A percentile compares a stretch with the other conserved stretches of the same genome.
Conservation (phyloP, 2,113 vertebrate genomes). For the Haplotaxodon microlepis region DNA sequence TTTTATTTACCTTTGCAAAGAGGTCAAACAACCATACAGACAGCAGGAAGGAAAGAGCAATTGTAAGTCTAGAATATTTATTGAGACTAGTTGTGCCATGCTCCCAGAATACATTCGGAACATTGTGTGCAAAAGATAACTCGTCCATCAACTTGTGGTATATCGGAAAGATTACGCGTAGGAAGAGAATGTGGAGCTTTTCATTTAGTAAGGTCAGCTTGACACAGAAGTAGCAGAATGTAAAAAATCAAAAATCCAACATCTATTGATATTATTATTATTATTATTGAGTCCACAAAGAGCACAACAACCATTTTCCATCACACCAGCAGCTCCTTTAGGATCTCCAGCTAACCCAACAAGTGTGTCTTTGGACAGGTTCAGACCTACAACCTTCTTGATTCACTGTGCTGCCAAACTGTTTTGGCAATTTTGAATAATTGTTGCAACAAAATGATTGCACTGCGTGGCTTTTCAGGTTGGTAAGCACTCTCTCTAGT, state of each 20-base stretch:
- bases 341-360: not conserved
- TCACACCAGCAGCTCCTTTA: not conserved
- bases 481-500: not conserved
- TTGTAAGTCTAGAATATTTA: not conserved
- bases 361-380: not conserved
- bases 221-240: not conserved
- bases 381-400: not conserved
- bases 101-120: not conserved
- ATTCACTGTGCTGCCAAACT: not conserved
- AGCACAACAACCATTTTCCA: not conserved
- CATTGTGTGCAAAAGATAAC: not conserved
- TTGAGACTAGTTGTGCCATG: not conserved
- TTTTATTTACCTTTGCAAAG: not conserved
- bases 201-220: not conserved
- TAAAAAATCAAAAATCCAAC: not conserved
- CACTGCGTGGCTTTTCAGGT: not conserved
- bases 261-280: not conserved
- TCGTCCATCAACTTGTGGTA: not conserved
- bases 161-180: not conserved
- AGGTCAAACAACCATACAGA: not conserved
- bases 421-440: not conserved
- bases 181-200: not conserved
- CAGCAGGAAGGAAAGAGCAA: not conserved
- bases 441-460: not conserved
- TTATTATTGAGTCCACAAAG: not conserved